Percentiles rank a stretch among this genome's conserved stretches.
Evolutionary conservation across 2,888 invertebrate genomes (phyloP).

Genomic region (Phyllotreta striolata): DNA sequence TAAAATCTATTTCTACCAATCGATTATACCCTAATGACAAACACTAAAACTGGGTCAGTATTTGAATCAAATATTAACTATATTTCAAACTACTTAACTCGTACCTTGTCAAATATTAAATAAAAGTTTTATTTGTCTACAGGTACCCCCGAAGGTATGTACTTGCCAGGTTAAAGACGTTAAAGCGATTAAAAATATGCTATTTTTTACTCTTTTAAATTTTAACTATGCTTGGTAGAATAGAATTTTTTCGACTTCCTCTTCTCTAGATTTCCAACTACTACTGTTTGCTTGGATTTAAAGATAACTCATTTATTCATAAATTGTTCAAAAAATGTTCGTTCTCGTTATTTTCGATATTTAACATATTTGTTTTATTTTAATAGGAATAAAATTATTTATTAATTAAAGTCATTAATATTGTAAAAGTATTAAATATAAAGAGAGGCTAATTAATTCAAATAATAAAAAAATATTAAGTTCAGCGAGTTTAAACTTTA

Average conservation of each 20-base stretch:
- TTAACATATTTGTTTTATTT: no score
- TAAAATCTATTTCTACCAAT: not conserved
- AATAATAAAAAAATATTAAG: no score
- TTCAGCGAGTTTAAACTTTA: no score
- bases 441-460: no score
- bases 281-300: constrained; percentile 22
- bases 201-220: constrained; percentile 35
- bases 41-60: constrained; percentile 1
- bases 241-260: constrained; percentile 29
- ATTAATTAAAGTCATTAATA: no score
- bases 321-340: no score
- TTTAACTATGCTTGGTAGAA: constrained; percentile 40
- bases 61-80: constrained; percentile 9
- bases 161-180: constrained; percentile 45
- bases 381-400: no score
- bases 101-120: constrained; percentile 23
- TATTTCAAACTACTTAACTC: constrained; percentile 14
- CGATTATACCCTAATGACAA: constrained; percentile 1
- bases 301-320: not conserved
- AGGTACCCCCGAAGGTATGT: constrained; percentile 62
- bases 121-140: constrained; percentile 55
- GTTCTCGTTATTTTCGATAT: no score
- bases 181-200: constrained; percentile 43
- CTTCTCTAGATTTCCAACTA: constrained; percentile 17
- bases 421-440: no score